Base-by-base conservation (phyloP, 2,888 invertebrate species). In the Xanthia togata region DNA sequence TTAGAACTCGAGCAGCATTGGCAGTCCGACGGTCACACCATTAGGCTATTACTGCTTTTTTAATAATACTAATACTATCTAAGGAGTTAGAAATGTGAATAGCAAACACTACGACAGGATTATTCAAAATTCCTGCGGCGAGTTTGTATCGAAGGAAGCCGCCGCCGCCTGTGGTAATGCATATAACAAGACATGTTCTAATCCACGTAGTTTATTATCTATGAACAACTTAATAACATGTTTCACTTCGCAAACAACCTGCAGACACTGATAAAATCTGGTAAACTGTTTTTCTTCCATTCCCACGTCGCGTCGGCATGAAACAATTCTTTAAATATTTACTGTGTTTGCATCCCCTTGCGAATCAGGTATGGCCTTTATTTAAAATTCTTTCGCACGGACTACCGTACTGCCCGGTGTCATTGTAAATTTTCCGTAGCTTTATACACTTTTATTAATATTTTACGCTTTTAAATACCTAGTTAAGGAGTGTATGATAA, bases 251-350 rank as follows among this genome's bases (percentile, higher is more conserved):
- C 82, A 41, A 81, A 82, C 85, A 70, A 74, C 64, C 64, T 81
- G 74, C 71, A n/a, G 76, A 47, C 23, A 31, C n/a, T 70, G 85
- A 83, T 83, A 83, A 63, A 65, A 85, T 83, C 83, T 70, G 35
- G 53, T 72, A 74, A 82, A 85, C 57, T 74, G 82, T 70, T 85
- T 73, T 74, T 74, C 73, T 71, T 47, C n/a, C 78, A 78, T 74
- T 85, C 83, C 78, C 78, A 74, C 73, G 82, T 69, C 47, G 53
- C 73, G 82, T 69, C 47, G 53, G 38, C 59, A 31, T 77, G 72
- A 70, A 60, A 85, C 73, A 76, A 84, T 82, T 79, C 47, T 82
- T 74, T 70, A 73, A 73, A 83, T 81, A 79, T 83, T 78, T 79
- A 81, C 73, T 73, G 65, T 64, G 84, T 79, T 83, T 79, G 63